phyloP scores from a whole-genome alignment of 2,113 vertebrate species.

The Stercorarius parasiticus region DNA sequence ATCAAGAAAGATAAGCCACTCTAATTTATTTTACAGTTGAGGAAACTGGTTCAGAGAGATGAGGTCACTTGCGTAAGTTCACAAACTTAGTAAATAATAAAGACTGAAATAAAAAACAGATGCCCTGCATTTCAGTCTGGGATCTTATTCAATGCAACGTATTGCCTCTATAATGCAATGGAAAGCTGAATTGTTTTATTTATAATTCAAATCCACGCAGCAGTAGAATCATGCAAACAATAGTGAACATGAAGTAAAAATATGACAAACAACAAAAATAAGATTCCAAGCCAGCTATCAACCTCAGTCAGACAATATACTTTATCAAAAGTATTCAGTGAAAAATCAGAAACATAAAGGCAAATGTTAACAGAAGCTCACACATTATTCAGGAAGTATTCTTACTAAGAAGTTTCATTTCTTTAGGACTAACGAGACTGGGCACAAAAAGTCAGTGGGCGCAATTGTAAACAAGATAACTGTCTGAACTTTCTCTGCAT shows the following conservation, averaged over 20 bases:
- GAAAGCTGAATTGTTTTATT: not conserved
- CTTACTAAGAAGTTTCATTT: not conserved
- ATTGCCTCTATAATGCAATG: not conserved
- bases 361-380: not conserved
- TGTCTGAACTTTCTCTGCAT: not conserved
- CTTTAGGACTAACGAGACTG: not conserved
- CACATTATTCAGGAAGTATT: not conserved
- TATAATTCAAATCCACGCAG: not conserved
- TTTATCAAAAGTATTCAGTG: not conserved
- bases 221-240: not conserved
- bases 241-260: not conserved
- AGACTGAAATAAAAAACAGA: slow-evolving; percentile 15
- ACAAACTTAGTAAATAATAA: slow-evolving; percentile 25
- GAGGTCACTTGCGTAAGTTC: slow-evolving; percentile 10
- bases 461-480: not conserved
- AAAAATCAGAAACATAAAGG: not conserved
- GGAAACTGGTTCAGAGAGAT: slow-evolving; percentile 21
- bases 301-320: not conserved
- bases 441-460: not conserved
- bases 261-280: not conserved
- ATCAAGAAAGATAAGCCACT: not conserved
- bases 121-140: not conserved
- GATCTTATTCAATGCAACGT: not conserved
- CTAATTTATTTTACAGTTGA: slow-evolving; percentile 25
- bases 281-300: not conserved